phyloP scores from a whole-genome alignment of 2,797 vertebrate genomes.

The Smutsia temminckii region DNA sequence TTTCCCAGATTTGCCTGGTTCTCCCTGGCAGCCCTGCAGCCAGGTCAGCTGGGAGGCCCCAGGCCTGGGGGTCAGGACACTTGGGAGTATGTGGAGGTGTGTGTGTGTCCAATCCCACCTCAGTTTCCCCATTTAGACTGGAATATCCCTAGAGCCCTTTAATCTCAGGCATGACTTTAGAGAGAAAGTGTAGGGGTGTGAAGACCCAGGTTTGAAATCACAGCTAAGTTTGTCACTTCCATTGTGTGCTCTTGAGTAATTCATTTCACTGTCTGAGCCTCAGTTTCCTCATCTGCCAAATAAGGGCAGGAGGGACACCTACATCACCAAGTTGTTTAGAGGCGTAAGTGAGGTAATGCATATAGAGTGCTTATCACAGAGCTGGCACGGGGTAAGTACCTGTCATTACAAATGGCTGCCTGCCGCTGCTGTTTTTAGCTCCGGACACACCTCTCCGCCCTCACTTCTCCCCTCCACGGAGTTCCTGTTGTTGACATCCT shows the following conservation, averaged over 20 bases:
- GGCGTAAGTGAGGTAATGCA: conserved; percentile 57
- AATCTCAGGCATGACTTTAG: background rate
- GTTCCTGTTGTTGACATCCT: conserved; percentile 75
- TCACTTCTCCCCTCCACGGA: background rate
- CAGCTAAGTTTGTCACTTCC: background rate
- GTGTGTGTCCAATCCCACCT: background rate
- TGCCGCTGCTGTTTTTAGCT: conserved; percentile 32
- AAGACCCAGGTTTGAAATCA: background rate
- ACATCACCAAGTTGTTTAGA: conserved; percentile 46
- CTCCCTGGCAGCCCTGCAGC: rapidly evolving
- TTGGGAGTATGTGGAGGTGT: background rate
- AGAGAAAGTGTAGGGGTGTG: background rate
- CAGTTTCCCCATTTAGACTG: background rate
- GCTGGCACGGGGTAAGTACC: background rate
- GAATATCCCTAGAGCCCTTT: background rate
- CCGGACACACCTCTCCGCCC: conserved; percentile 32
- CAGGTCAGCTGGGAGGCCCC: background rate
- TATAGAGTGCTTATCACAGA: conserved; percentile 43
- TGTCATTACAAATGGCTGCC: conserved; percentile 47
- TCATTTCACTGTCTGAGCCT: background rate
- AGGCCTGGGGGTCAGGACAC: background rate
- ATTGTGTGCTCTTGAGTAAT: background rate
- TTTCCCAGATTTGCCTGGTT: background rate
- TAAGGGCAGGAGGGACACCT: background rate
- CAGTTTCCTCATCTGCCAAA: conserved; percentile 15